Evolutionary conservation across 2,888 invertebrate genomes (phyloP), one percentile per base, ranked within the genome.

Genomic region (Eretmocerus hayati): DNA sequence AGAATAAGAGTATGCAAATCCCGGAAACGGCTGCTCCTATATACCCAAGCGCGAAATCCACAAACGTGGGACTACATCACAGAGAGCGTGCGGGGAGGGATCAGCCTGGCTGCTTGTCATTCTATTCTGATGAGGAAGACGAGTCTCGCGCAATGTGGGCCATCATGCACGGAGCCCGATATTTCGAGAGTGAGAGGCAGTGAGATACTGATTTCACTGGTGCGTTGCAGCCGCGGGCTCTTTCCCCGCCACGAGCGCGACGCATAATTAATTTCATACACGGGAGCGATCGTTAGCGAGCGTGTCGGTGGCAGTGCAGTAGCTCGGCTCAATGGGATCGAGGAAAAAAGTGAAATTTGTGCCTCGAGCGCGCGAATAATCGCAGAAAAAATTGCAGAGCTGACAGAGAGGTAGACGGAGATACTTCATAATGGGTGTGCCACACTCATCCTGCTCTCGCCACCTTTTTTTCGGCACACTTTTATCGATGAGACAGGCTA

Each of bases 321-420:
- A 22, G 2, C 13, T n/a, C 26, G 21, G 36, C 23, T 22, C 26
- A 37, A 41, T 18, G 44, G 48, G 40, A 31, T 15, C 19, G 13
- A 40, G n/a, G 47, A 45, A 46, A 48, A 52, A 52, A 48, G 46
- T 46, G 48, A 48, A 52, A 52, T 45, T 31, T 15, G 21, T 15
- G 20, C 22, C 15, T 40, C 9, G 19, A n/a, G n/a, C 21, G 16
- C 30, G 9, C 16, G 30, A 19, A 22, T 43, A 42, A 50, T 50
- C 43, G 50, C 15, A 26, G 23, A 19, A 37, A 32, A 42, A n/a
- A n/a, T n/a, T n/a, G n/a, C n/a, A n/a, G n/a, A n/a, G n/a, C n/a
- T n/a, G n/a, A n/a, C n/a, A n/a, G n/a, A n/a, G n/a, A n/a, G n/a
- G n/a, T n/a, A n/a, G n/a, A n/a, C n/a, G n/a, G n/a, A n/a, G n/a